Base-by-base conservation (phyloP, 1,140 invertebrate species). In the Drosophila tsacasi region DNA sequence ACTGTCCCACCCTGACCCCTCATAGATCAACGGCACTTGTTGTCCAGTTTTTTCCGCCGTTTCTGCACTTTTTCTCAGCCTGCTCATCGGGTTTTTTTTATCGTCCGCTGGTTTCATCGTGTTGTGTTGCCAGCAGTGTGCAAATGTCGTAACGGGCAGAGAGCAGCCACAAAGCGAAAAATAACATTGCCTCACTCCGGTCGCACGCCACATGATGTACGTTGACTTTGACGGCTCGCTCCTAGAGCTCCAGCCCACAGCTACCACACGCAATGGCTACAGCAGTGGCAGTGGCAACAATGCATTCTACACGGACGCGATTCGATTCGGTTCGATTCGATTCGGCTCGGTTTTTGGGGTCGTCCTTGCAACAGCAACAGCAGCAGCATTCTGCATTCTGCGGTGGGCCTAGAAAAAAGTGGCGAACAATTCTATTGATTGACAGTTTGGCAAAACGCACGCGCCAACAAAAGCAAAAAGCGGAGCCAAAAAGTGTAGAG, bases 371-470 rank as follows among this genome's bases (percentile, higher is more conserved):
- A 19, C 17, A 50, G 23, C 25, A 21, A 9, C 40, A 30, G 27
- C 50, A 15, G 19, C 50, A 35, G 12, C 50, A 15, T 25, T 61
- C 59, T 23, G 54, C 35, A 37, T 35, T 65, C 40, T 66, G 63
- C 57, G 63, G 63, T 66, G 63, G 64, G 47, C 64, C 63, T 68
- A 40, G 49, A 54, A 87, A 89, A 89, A 77, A 78, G 39, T 30
- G 52, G 71, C 72, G 63, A 77, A 83, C 76, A 85, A 91, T 91
- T 91, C 85, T 91, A 90, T 90, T 90, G 85, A 90, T 90, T 90
- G 85, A 90, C 85, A 90, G 85, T 91, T 90, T 90, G 86, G 83
- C 69, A 79, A 89, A 90, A 91, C 85, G 85, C 85, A 90, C 83
- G 76, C 44, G 15, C 63, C 63, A 90, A 85, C 66, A 84, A 79